Evolutionary conservation across 2,797 vertebrate genomes (phyloP), one percentile per base, ranked within the genome.

Genomic region (Thaleichthys pacificus): DNA sequence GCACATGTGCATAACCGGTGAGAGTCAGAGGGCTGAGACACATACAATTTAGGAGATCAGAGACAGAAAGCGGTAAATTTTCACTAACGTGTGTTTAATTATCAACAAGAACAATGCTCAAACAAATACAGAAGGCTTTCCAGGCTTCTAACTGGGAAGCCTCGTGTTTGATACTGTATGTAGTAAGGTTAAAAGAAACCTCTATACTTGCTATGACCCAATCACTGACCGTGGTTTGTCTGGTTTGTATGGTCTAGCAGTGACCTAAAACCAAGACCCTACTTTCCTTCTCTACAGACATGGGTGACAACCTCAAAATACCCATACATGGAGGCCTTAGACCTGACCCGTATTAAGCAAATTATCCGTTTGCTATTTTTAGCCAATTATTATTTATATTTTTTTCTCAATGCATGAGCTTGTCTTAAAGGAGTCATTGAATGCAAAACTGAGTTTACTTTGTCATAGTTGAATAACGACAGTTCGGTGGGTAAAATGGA

Each of bases 321-420:
- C 69, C 89, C 89, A 74, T 89, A 90, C 84, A 91, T 88, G 90
- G 88, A 88, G 78, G 82, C 75, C 75, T 4, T 28, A 79, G 79
- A 26, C 14, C 17, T 35, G 17, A 17, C 51, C 19, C 11, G 22
- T 60, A 22, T 8, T 32, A 63, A 66, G 32, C 5, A 21, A 42
- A 14, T 30, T 0, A 80, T 81, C 84, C 80, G 70, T 75, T 79
- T 73, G 78, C 88, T 90, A 90, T 89, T 89, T 88, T 84, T 90
- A 90, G 86, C 73, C 0, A 35, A 68, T 56, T 19, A 74, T 64
- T 30, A 74, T 84, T 42, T 12, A 61, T 54, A 38, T 3, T 17
- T 67, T 67, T 75, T 74, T 75, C 58, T 15, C 51, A 72, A 73
- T 0, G 47, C 68, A 68, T 74, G 61, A 7, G 32, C 56, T 0